A percentile compares a stretch with the other conserved stretches of the same genome.
Conservation (phyloP, 2,888 invertebrate species). For the Tiliacea aurago region DNA sequence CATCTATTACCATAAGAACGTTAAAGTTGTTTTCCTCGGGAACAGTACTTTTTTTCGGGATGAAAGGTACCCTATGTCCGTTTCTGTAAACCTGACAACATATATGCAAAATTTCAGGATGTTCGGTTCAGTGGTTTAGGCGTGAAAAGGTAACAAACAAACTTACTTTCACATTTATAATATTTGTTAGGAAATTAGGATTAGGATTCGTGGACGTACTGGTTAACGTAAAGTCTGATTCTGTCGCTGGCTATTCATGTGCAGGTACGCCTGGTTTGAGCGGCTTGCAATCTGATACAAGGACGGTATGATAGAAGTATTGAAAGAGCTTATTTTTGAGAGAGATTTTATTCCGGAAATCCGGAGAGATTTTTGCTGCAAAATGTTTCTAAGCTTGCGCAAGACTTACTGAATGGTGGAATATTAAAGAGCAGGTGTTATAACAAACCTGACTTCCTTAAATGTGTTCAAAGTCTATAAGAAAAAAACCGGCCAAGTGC, state of each 20-base stretch:
- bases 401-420: conserved; percentile 1
- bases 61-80: no score
- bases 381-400: conserved; percentile 2
- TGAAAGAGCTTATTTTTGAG: conserved; percentile 32
- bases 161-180: no score
- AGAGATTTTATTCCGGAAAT: conserved; percentile 20
- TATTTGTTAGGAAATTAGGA: no score
- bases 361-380: not conserved
- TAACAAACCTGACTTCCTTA: not conserved
- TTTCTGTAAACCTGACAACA: no score
- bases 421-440: not conserved
- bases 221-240: conserved; percentile 65
- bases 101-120: no score
- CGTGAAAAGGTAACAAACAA: no score
- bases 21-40: no score
- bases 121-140: no score
- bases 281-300: conserved; percentile 37
- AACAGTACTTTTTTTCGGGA: no score
- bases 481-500: no score
- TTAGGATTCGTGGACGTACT: conserved; percentile 66
- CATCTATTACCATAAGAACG: no score
- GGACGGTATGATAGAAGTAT: conserved; percentile 13
- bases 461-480: not conserved
- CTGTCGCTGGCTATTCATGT: conserved; percentile 40
- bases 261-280: conserved; percentile 23